A percentile compares a stretch with the other conserved stretches of the same genome.
Conservation (phyloP, 1,140 invertebrate genomes). For the Zaprionus kolodkinae region DNA sequence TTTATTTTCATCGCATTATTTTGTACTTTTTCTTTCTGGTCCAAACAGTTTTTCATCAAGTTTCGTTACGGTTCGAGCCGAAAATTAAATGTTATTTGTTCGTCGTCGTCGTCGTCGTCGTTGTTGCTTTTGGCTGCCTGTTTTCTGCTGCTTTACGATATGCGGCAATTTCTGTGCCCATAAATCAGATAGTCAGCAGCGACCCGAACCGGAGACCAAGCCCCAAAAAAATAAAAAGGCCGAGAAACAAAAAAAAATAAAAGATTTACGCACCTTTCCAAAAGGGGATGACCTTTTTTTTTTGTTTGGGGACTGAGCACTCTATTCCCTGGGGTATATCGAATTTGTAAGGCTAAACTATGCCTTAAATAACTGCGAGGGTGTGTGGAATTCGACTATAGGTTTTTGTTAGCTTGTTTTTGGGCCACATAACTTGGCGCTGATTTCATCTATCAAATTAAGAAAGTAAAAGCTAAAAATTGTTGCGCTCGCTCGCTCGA, state of each 20-base stretch:
- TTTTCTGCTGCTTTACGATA: slow-evolving; percentile 58
- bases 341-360: background rate
- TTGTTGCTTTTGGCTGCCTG: too few relatives aligned
- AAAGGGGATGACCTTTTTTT: slow-evolving; percentile 43
- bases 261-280: slow-evolving; percentile 71
- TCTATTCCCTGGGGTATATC: background rate
- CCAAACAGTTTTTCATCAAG: slow-evolving; percentile 67
- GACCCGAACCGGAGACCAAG: background rate
- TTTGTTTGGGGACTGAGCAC: background rate
- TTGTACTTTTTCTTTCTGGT: slow-evolving; percentile 44
- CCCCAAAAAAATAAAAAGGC: background rate
- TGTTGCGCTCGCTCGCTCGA: slow-evolving; percentile 33
- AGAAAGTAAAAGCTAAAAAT: slow-evolving; percentile 72
- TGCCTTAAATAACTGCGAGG: background rate
- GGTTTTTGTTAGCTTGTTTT: too few relatives aligned
- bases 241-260: background rate
- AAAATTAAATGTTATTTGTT: slow-evolving; percentile 81
- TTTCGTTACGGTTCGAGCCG: slow-evolving; percentile 43
- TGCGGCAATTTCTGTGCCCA: slow-evolving; percentile 63
- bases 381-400: background rate
- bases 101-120: too few relatives aligned
- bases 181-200: slow-evolving; percentile 61
- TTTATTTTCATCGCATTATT: slow-evolving; percentile 74
- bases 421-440: slow-evolving; percentile 58
- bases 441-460: slow-evolving; percentile 81